A percentile compares a stretch with the other conserved stretches of the same genome.
These are phyloP conservation scores for Rhodophaea formosa DNA, from an alignment of 2,888 invertebrate genomes.

Conservation along the genomic window DNA sequence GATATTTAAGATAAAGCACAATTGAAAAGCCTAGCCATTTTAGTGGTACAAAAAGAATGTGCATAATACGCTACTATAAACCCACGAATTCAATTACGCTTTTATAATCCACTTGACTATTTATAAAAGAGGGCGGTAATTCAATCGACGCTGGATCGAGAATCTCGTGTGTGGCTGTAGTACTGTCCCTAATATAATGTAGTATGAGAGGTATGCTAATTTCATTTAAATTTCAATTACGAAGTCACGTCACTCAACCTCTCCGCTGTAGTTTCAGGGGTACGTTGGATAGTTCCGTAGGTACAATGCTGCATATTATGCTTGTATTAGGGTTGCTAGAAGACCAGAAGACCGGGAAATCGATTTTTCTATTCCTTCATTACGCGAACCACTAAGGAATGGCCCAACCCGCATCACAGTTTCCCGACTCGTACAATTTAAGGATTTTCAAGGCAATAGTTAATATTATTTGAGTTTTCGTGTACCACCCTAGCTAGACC, in stretches of 20 bases:
- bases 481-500: too few relatives aligned
- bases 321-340: not conserved
- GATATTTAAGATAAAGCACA: too few relatives aligned
- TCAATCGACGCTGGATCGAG: not conserved
- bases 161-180: not conserved
- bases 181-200: not conserved
- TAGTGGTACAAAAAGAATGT: not conserved
- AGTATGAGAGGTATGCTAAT: slow-evolving; percentile 24
- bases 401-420: too few relatives aligned
- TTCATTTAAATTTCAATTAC: slow-evolving; percentile 27
- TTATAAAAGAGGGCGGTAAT: slow-evolving; percentile 9
- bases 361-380: too few relatives aligned
- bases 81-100: not conserved
- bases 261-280: slow-evolving; percentile 8
- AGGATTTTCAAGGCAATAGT: too few relatives aligned
- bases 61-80: not conserved
- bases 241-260: slow-evolving; percentile 16
- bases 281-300: slow-evolving; percentile 18
- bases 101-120: slow-evolving; percentile 21
- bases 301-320: slow-evolving; percentile 12
- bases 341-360: too few relatives aligned
- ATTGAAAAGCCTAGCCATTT: too few relatives aligned
- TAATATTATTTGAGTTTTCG: too few relatives aligned
- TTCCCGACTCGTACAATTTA: too few relatives aligned
- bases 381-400: too few relatives aligned